Conservation (phyloP, 1,140 invertebrate genomes). For the Drosophila miranda region DNA sequence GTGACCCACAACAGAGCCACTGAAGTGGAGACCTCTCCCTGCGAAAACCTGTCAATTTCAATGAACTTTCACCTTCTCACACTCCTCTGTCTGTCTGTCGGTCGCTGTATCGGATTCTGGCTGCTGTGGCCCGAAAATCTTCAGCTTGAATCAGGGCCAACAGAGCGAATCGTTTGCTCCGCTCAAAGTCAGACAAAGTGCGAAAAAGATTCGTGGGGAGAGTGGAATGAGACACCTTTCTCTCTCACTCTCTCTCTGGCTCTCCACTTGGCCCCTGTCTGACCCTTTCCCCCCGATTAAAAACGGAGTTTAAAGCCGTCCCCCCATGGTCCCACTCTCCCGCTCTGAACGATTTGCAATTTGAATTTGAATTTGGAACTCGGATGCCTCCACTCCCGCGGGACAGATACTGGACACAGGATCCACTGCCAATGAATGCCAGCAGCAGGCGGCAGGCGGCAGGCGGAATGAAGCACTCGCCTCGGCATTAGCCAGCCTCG, state of each 20-base stretch:
- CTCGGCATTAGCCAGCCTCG: conserved; percentile 59
- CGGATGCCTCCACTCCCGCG: background rate
- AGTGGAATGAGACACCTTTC: conserved; percentile 1
- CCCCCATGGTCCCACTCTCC: conserved; percentile 28
- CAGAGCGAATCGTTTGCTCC: conserved; percentile 22
- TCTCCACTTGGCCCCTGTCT: conserved; percentile 16
- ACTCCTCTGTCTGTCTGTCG: background rate
- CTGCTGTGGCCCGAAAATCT: conserved; percentile 15
- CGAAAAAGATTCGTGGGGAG: conserved; percentile 10
- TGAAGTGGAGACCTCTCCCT: conserved; percentile 7
- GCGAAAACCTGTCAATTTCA: conserved; percentile 32
- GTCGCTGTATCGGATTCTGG: conserved; percentile 25
- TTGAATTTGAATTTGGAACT: conserved; percentile 37
- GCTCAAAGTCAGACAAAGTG: conserved; percentile 46
- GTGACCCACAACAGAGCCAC: background rate
- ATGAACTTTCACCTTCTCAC: conserved; percentile 17
- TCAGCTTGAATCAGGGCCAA: conserved; percentile 18
- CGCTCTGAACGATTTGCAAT: conserved; percentile 20
- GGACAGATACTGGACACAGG: conserved; percentile 2
- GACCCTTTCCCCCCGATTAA: conserved; percentile 25
- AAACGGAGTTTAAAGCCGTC: conserved; percentile 35
- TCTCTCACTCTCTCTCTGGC: background rate
- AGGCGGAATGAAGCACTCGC: conserved; percentile 57
- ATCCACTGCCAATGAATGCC: conserved; percentile 54
- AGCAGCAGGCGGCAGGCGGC: conserved; percentile 59